Evolutionary conservation across 2,888 invertebrate species (phyloP).

Genomic region (Taenaris catops): DNA sequence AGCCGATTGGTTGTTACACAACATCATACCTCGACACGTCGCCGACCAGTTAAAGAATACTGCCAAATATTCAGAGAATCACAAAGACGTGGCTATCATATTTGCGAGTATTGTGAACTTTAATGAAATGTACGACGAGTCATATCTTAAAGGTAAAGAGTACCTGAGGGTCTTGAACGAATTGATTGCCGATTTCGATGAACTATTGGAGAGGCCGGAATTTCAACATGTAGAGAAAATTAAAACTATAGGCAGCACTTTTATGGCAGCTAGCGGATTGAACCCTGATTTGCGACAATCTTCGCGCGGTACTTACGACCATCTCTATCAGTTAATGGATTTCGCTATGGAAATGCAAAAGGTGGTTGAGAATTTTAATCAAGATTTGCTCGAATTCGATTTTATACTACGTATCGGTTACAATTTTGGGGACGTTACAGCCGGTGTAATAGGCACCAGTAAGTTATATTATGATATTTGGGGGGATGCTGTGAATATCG

Average conservation of each 20-base stretch:
- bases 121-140: constrained; percentile 98
- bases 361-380: constrained; percentile 92
- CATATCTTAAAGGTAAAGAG: constrained; percentile 96
- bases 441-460: constrained; percentile 97
- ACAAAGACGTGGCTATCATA: constrained; percentile 94
- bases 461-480: constrained; percentile 98
- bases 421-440: constrained; percentile 97
- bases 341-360: constrained; percentile 95
- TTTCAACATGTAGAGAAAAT: constrained; percentile 97
- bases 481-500: constrained; percentile 99
- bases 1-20: constrained; percentile 97
- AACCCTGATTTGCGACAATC: constrained; percentile 88
- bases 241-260: constrained; percentile 97
- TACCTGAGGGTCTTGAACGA: constrained; percentile 97
- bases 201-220: constrained; percentile 89
- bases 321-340: constrained; percentile 93
- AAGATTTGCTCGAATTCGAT: constrained; percentile 94
- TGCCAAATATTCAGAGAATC: constrained; percentile 96
- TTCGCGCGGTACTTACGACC: constrained; percentile 85
- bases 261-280: constrained; percentile 98
- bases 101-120: constrained; percentile 98
- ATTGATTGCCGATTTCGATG: constrained; percentile 97
- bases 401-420: constrained; percentile 92
- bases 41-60: constrained; percentile 95
- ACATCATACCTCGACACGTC: constrained; percentile 97